Conservation (phyloP, 2,113 vertebrate genomes). For the Pelobates fuscus region DNA sequence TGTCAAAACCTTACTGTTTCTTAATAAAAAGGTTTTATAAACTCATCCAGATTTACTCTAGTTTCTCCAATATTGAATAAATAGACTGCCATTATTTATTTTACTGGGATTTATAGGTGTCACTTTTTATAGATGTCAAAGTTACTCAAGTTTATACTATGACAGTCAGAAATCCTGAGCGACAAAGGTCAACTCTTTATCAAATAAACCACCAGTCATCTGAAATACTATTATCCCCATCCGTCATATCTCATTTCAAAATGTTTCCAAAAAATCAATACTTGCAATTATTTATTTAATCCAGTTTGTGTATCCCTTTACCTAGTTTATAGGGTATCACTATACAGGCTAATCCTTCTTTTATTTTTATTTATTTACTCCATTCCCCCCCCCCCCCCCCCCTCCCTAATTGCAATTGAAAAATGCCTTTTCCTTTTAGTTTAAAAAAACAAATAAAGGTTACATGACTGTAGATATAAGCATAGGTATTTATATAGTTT, state of each 20-base stretch:
- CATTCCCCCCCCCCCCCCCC: too few species aligned
- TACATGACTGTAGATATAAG: too few species aligned
- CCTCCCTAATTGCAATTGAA: constrained; percentile 59
- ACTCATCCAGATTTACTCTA: too few species aligned
- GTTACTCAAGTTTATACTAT: not conserved
- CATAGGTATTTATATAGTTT: too few species aligned
- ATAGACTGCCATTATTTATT: too few species aligned
- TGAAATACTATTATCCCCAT: constrained; percentile 59
- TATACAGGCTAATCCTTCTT: constrained; percentile 58
- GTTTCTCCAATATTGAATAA: too few species aligned
- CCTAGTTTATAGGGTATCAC: constrained; percentile 58
- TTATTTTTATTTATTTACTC: too few species aligned
- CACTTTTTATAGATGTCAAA: not conserved
- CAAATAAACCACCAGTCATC: constrained; percentile 61
- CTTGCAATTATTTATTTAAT: constrained; percentile 62
- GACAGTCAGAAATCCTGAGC: constrained; percentile 49
- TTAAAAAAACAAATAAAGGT: too few species aligned
- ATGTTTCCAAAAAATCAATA: constrained; percentile 62
- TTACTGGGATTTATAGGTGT: too few species aligned
- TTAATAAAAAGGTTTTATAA: too few species aligned
- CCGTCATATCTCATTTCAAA: constrained; percentile 63
- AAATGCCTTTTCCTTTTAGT: constrained; percentile 55
- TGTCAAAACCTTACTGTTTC: too few species aligned
- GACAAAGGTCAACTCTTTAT: constrained; percentile 65
- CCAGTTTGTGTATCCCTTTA: constrained; percentile 52